These are phyloP conservation scores for Argyresthia albistria DNA, from an alignment of 2,888 invertebrate species.

Conservation along the genomic window DNA sequence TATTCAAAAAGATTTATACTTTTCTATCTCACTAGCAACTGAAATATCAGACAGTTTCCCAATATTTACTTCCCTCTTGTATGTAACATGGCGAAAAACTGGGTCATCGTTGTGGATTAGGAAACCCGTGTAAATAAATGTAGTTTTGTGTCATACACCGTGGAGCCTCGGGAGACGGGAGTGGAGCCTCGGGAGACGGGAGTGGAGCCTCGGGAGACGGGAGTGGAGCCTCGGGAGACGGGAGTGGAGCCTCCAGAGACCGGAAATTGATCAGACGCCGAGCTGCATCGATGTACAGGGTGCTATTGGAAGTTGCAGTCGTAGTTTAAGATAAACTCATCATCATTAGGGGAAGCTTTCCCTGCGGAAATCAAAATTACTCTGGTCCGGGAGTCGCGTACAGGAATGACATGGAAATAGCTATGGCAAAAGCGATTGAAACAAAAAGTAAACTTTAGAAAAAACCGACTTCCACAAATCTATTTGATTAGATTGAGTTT, in stretches of 20 bases:
- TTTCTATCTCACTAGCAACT: not conserved
- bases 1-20: not conserved
- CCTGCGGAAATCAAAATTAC: no score
- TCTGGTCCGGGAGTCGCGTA: no score
- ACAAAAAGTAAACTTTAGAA: no score
- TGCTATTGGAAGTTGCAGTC: not conserved
- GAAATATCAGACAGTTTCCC: not conserved
- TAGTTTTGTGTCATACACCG: not conserved
- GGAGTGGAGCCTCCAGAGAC: not conserved
- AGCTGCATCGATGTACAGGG: not conserved
- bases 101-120: no score
- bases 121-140: slow-evolving; percentile 1
- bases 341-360: no score
- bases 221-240: not conserved
- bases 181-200: not conserved
- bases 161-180: not conserved
- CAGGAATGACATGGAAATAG: no score
- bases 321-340: no score
- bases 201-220: not conserved
- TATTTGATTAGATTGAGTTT: no score
- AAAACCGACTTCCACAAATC: no score
- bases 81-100: no score
- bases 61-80: no score
- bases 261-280: not conserved
- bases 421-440: no score